Evolutionary conservation across 2,888 invertebrate genomes (phyloP).

Genomic region (Drosophila eohydei): DNA sequence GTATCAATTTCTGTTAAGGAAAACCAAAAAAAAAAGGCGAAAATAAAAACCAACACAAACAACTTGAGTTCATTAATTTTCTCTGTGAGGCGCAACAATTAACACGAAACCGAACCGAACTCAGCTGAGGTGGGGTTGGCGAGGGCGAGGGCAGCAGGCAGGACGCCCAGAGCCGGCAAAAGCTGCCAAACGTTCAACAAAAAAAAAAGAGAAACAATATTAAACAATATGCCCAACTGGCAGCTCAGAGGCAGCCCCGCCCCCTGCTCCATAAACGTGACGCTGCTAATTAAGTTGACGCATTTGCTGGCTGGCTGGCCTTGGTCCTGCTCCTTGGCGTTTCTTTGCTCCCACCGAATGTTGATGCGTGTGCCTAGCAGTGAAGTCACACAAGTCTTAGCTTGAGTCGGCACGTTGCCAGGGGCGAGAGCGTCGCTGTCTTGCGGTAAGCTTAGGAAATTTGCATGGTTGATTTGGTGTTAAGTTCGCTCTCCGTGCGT

Average conservation of each 20-base stretch:
- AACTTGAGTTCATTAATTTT: slow-evolving; percentile 80
- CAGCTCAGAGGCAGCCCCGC: slow-evolving; percentile 11
- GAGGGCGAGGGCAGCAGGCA: not conserved
- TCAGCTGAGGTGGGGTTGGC: not conserved
- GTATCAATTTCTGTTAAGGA: slow-evolving; percentile 79
- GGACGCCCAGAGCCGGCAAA: not conserved
- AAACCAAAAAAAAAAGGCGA: slow-evolving; percentile 29
- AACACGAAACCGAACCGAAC: slow-evolving; percentile 70
- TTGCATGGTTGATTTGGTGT: slow-evolving; percentile 76
- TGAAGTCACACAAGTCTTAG: slow-evolving; percentile 21
- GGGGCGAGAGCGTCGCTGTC: slow-evolving; percentile 13
- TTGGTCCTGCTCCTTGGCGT: slow-evolving; percentile 30
- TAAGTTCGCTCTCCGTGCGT: slow-evolving; percentile 21
- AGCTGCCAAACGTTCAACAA: slow-evolving; percentile 6
- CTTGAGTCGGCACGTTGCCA: not conserved
- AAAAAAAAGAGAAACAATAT: slow-evolving; percentile 58
- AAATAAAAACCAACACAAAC: slow-evolving; percentile 70
- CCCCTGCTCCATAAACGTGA: slow-evolving; percentile 61
- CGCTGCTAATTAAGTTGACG: slow-evolving; percentile 81
- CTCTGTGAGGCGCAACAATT: slow-evolving; percentile 78
- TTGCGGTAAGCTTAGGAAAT: slow-evolving; percentile 73
- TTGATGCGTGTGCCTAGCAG: slow-evolving; percentile 45
- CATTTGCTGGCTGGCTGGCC: slow-evolving; percentile 66
- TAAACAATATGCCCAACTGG: slow-evolving; percentile 67
- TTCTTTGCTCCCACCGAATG: not conserved